Evolutionary conservation across 1,140 invertebrate species (phyloP), one percentile per base, ranked within the genome.

Genomic region (Medauroidea extradentata): DNA sequence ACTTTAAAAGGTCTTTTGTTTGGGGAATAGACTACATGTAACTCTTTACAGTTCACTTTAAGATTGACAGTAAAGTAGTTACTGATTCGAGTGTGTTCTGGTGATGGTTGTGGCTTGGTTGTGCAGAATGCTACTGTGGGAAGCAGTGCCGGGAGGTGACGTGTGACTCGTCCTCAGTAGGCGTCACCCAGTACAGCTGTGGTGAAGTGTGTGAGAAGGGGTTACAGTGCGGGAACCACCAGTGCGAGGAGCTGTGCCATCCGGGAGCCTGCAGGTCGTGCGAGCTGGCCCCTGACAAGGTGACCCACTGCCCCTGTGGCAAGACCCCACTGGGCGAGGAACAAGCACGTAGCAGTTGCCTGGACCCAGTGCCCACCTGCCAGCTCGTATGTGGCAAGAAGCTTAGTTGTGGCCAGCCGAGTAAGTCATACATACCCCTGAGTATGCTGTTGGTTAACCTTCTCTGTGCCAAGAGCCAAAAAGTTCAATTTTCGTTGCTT

Each of bases 301-400:
- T 95, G 9, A 84, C 75, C 7, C 80, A 79, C n/a, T 98, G 95
- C 73, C 90, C 86, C 1, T 98, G 95, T 75, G 92, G 90, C 0
- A 86, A 92, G 73, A 89, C 82, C 5, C 67, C 71, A 58, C 74
- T 73, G 60, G 76, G 73, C 65, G 67, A 66, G 38, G 59, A 70
- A 13, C 72, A 71, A 1, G 67, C 76, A 39, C 79, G 88, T 61
- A 80, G 74, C 38, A 83, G 79, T 11, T 99, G 96, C 71, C 77
- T 86, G 5, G 94, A 98, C 75, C 83, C 89, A 0, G 83, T 98
- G 64, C 93, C 94, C 0, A 83, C 85, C 19, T 99, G 96, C 77
- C 84, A 84, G 21, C 83, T 89, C 58, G 72, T 75, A 19, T 99
- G 96, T 73, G 81, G 79, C 2, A 93, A 93, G 71, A 75, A 77